phyloP scores from a whole-genome alignment of 2,113 vertebrate species.

The Galbula dea region DNA sequence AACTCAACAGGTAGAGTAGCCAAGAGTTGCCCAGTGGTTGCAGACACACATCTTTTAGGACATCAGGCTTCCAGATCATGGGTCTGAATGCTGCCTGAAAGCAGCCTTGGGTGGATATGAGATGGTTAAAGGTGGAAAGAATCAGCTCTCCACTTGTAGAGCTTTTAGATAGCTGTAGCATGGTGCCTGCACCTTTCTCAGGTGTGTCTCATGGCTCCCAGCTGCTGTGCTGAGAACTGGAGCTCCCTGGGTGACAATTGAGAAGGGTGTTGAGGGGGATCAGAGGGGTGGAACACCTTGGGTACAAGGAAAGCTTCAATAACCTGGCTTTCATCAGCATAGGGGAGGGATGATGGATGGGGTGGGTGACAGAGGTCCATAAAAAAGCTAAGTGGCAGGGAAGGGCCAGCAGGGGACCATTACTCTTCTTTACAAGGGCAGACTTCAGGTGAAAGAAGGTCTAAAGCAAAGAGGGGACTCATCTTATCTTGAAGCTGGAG shows the following conservation, averaged over 20 bases:
- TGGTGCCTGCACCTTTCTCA: not conserved
- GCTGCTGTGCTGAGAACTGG: not conserved
- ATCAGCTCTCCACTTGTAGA: not conserved
- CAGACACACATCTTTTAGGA: not conserved
- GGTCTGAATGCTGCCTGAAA: not conserved
- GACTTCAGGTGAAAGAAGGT: not conserved
- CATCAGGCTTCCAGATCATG: not conserved
- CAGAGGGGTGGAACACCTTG: not conserved
- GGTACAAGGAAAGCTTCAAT: not conserved
- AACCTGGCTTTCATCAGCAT: not conserved
- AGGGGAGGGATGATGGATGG: not conserved
- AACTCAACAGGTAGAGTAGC: not conserved
- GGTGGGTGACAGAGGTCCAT: not conserved
- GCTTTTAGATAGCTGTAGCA: not conserved
- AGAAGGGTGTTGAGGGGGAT: not conserved
- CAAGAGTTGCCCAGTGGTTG: not conserved
- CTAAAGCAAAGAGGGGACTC: not conserved
- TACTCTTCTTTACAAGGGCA: not conserved
- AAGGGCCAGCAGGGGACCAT: not conserved
- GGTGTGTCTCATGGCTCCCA: rapidly evolving
- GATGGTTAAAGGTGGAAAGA: not conserved
- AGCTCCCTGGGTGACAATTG: not conserved
- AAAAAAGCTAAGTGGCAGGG: not conserved
- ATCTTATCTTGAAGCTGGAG: not conserved
- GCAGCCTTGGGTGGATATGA: not conserved